Percentiles rank a stretch among this genome's conserved stretches.
phyloP scores from a whole-genome alignment of 2,797 vertebrate species.

The Characodon lateralis region DNA sequence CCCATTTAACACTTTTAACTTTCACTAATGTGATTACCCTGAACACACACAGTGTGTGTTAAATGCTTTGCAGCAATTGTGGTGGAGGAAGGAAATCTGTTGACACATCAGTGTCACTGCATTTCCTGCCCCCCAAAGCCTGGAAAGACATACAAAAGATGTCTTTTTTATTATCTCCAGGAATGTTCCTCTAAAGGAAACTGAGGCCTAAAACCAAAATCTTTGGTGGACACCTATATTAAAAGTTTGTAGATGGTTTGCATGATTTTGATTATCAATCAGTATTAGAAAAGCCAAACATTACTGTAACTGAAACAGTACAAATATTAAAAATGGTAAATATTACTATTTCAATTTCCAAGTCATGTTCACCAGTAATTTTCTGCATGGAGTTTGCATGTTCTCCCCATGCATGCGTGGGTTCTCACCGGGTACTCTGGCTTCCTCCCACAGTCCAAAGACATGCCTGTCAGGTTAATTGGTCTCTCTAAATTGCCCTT shows the following conservation, averaged over 20 bases:
- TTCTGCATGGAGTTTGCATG: too few relatives aligned
- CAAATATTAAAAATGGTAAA: not conserved
- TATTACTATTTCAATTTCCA: not conserved
- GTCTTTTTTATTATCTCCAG: not conserved
- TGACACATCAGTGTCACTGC: constrained; percentile 36
- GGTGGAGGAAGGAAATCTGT: constrained; percentile 20
- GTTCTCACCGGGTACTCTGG: too few relatives aligned
- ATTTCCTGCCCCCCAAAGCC: constrained; percentile 8
- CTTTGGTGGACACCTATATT: not conserved
- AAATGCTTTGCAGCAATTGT: not conserved
- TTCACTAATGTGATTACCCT: constrained; percentile 62
- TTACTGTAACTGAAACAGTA: not conserved
- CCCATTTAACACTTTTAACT: constrained; percentile 59
- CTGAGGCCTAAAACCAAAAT: not conserved
- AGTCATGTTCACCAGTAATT: not conserved
- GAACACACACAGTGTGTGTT: constrained; percentile 10
- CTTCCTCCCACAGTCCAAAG: too few relatives aligned
- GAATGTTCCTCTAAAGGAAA: not conserved
- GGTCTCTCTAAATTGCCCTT: too few relatives aligned
- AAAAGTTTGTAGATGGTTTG: not conserved
- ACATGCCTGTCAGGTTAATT: too few relatives aligned
- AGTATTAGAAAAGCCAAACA: too few relatives aligned
- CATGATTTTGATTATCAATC: not conserved
- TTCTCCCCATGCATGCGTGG: too few relatives aligned
- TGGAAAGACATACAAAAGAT: constrained; percentile 16